Percentiles rank a stretch among this genome's conserved stretches.
phyloP scores from a whole-genome alignment of 2,797 vertebrate species.

The Leptoclinus maculatus region DNA sequence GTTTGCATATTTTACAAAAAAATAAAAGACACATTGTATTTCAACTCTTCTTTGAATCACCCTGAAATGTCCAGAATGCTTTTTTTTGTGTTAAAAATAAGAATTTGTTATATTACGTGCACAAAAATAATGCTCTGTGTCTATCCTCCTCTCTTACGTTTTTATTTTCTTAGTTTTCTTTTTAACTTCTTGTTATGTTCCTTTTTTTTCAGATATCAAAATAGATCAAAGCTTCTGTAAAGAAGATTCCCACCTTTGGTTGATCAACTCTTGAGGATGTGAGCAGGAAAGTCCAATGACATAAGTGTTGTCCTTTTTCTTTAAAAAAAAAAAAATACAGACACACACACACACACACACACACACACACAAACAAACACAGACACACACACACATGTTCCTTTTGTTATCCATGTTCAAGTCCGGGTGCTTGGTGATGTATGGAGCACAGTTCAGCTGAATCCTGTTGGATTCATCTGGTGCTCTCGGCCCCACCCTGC shows the following conservation, averaged over 20 bases:
- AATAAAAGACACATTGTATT: constrained; percentile 84
- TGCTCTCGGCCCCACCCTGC: constrained; percentile 62
- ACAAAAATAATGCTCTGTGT: constrained; percentile 84
- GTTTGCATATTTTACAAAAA: constrained; percentile 86
- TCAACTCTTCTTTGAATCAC: constrained; percentile 80
- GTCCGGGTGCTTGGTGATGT: constrained; percentile 72
- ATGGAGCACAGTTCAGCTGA: constrained; percentile 67
- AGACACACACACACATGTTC: constrained; percentile 62
- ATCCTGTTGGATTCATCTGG: constrained; percentile 65
- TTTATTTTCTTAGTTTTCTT: constrained; percentile 50
- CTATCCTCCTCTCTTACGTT: constrained; percentile 60
- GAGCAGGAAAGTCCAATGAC: constrained; percentile 72
- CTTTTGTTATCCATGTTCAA: constrained; percentile 81
- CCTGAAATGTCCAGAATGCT: constrained; percentile 81
- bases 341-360: neutral
- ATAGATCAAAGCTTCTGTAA: constrained; percentile 84
- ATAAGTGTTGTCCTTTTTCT: constrained; percentile 72
- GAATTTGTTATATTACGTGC: constrained; percentile 80
- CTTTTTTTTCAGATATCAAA: constrained; percentile 84
- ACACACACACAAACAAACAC: constrained; percentile 24
- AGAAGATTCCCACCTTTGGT: constrained; percentile 83
- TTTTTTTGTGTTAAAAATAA: constrained; percentile 78
- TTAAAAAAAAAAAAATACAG: constrained; percentile 41
- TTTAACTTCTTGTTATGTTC: constrained; percentile 55
- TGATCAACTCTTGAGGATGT: constrained; percentile 77